Evolutionary conservation across 2,113 vertebrate species (phyloP).

Genomic region (Vireo altiloquus): DNA sequence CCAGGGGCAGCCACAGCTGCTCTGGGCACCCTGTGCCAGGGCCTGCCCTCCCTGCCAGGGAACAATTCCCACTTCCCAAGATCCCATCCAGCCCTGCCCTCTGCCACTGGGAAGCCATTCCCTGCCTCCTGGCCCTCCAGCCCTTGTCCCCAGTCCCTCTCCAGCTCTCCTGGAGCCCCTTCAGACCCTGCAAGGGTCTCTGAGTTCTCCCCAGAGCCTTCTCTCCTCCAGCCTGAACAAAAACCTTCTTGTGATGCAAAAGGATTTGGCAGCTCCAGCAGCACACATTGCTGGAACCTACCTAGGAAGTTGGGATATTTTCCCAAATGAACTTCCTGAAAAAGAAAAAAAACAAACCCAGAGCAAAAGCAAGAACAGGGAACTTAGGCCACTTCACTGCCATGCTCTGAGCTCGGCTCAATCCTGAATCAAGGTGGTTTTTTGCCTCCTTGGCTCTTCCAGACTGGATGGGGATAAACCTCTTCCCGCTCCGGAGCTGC

Average conservation of each 20-base stretch:
- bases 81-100: rapidly evolving
- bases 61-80: rapidly evolving
- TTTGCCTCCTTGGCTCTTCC: not conserved
- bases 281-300: not conserved
- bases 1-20: not conserved
- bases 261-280: not conserved
- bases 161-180: not conserved
- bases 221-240: not conserved
- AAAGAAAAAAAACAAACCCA: not conserved
- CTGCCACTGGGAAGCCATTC: rapidly evolving
- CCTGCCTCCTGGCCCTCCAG: rapidly evolving
- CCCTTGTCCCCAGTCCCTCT: not conserved
- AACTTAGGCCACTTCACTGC: not conserved
- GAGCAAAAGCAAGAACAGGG: not conserved
- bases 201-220: not conserved
- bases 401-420: not conserved
- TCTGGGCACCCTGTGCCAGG: not conserved
- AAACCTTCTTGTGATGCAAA: not conserved
- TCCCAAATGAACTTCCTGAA: not conserved
- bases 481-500: not conserved
- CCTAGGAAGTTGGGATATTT: not conserved
- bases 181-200: not conserved
- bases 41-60: not conserved
- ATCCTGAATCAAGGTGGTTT: not conserved
- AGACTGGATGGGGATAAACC: not conserved